Evolutionary conservation across 2,113 vertebrate genomes (phyloP), one percentile per base, ranked within the genome.

Genomic region (Gopherus flavomarginatus): DNA sequence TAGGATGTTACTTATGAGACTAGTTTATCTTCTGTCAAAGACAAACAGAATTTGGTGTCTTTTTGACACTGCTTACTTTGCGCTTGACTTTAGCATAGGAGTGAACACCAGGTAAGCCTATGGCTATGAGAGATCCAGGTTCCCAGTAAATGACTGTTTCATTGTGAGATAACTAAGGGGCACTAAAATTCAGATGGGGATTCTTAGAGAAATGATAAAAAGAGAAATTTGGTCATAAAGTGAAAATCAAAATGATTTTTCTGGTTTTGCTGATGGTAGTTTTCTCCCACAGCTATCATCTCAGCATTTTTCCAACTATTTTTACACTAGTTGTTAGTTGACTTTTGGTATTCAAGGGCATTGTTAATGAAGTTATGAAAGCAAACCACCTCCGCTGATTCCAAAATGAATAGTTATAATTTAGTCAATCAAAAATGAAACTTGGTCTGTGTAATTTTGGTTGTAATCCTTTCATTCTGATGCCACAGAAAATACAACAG

Each of bases 381-480:
- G 24, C 12, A 92, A 94, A 62, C 8, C 4, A 56, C 84, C 91
- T 2, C 38, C 54, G 93, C 22, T 2, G 8, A 44, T 49, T 95
- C 24, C 86, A 81, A 9, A 44, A 90, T 90, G 53, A 86, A 77
- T 42, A 88, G 38, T 90, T 81, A 92, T 57, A 92, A 95, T 35
- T 82, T 89, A 81, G 42, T 90, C 78, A 54, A 6, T 35, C 31
- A 90, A 89, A 97, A 97, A 92, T n/a, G 87, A 54, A 26, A 52
- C 38, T 82, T 93, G 65, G 4, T 82, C 53, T 92, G 2, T 89
- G 77, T 65, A 24, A 5, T 89, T 85, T 92, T 93, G 16, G 1
- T 86, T 88, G 7, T 92, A 91, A 69, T 96, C 42, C 90, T 95
- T 94, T 88, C 75, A 91, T 90, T 95, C 78, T 82, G 72, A 88